These are phyloP conservation scores for Zosterops hypoxanthus DNA, from an alignment of 2,113 vertebrate species.

Conservation along the genomic window DNA sequence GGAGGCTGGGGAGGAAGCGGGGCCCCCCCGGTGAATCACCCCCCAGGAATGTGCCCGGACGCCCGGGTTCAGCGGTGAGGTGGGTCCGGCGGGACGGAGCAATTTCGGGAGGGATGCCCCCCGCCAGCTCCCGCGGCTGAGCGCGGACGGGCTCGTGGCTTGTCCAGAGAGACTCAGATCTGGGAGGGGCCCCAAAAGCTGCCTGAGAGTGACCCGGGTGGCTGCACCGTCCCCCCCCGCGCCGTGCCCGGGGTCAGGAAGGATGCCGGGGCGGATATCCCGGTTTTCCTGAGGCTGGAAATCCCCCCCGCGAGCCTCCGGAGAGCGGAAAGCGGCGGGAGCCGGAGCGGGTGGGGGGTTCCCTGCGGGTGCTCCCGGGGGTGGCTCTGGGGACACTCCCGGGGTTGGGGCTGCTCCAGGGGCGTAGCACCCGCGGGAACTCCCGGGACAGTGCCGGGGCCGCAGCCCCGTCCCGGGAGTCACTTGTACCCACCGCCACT, in stretches of 20 bases:
- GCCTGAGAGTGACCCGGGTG: accelerated
- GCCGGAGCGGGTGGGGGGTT: background rate
- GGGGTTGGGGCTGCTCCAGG: background rate
- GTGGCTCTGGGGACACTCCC: background rate
- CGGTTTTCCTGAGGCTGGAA: background rate
- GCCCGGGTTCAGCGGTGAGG: background rate
- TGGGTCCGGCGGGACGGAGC: background rate
- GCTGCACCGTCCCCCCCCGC: background rate
- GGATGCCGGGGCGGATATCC: conserved; percentile 47
- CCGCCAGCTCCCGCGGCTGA: accelerated
- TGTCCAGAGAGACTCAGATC: background rate
- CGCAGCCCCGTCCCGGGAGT: background rate
- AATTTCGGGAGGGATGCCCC: accelerated
- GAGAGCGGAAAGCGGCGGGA: background rate
- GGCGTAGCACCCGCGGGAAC: background rate
- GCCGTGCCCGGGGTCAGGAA: background rate
- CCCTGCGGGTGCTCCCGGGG: background rate
- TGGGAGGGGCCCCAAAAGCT: background rate
- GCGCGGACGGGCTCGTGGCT: background rate
- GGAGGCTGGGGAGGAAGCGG: background rate
- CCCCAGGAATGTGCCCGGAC: conserved; percentile 38
- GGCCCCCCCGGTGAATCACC: background rate
- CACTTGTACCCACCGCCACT: background rate
- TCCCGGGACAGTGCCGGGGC: background rate
- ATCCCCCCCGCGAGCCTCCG: background rate